These are phyloP conservation scores for Acrocephalus scirpaceus DNA, from an alignment of 2,797 vertebrate genomes.

Conservation along the genomic window DNA sequence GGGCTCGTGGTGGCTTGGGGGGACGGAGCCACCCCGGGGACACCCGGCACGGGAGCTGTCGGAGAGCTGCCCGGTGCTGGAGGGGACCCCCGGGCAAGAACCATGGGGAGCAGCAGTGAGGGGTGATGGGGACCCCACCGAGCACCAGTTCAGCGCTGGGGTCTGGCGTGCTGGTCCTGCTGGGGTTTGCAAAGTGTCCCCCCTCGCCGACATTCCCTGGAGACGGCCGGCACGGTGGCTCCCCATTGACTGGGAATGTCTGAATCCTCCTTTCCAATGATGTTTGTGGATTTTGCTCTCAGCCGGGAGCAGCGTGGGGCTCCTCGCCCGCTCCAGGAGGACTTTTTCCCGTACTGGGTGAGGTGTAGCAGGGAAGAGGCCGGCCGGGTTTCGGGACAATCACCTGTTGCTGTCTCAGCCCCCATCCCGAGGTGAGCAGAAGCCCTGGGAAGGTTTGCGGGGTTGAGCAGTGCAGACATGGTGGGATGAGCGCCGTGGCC, in stretches of 20 bases:
- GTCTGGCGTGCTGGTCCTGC: rapidly evolving
- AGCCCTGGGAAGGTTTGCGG: background rate
- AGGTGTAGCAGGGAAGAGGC: background rate
- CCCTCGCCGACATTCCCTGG: background rate
- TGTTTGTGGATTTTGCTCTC: background rate
- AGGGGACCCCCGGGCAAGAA: background rate
- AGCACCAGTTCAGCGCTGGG: background rate
- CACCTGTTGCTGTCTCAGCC: conserved; percentile 44
- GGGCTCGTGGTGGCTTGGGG: background rate
- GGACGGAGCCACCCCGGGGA: background rate
- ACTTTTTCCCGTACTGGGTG: background rate
- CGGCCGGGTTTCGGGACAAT: background rate
- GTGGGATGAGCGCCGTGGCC: background rate
- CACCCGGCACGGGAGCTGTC: rapidly evolving
- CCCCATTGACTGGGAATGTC: background rate
- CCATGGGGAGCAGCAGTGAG: background rate
- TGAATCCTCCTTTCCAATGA: background rate
- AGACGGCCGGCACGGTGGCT: background rate
- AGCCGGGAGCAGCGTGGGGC: background rate
- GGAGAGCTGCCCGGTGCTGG: background rate
- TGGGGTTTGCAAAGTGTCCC: background rate
- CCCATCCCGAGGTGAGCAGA: background rate
- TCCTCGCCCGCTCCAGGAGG: rapidly evolving
- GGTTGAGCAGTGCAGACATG: background rate
- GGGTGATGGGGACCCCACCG: background rate